These are phyloP conservation scores for Porites rus DNA, from an alignment of 92 coral and sea anemone genomes.

Conservation along the genomic window DNA sequence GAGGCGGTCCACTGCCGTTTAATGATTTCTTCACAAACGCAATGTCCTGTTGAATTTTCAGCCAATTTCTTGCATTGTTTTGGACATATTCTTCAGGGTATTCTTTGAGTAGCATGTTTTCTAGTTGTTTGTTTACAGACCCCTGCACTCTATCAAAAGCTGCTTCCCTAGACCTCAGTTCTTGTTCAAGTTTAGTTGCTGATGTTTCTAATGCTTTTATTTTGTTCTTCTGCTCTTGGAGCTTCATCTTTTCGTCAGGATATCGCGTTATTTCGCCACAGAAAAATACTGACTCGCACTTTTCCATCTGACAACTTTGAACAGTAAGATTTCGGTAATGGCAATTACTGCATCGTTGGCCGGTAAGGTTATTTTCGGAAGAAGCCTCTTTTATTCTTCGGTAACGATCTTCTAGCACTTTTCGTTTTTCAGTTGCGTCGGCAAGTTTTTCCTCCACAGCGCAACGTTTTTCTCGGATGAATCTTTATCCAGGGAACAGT, in stretches of 20 bases:
- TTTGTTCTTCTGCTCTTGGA: slow-evolving; percentile 38
- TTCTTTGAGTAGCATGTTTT: too few relatives aligned
- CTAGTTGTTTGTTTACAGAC: too few relatives aligned
- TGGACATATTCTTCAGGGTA: too few relatives aligned
- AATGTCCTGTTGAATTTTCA: too few relatives aligned
- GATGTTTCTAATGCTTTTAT: slow-evolving; percentile 39
- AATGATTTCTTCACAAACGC: too few relatives aligned
- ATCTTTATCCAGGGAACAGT: slow-evolving; percentile 16
- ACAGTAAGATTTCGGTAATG: too few relatives aligned
- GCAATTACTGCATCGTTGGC: too few relatives aligned
- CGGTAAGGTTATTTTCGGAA: too few relatives aligned
- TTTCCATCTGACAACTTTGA: neutral
- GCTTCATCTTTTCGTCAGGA: slow-evolving; percentile 39
- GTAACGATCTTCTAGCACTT: slow-evolving; percentile 19
- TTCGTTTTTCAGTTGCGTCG: neutral
- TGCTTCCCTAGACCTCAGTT: too few relatives aligned
- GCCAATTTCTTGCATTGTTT: too few relatives aligned
- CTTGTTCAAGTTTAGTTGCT: slow-evolving; percentile 60
- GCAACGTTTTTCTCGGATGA: neutral
- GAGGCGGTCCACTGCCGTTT: too few relatives aligned
- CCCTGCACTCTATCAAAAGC: too few relatives aligned
- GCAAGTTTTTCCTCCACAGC: slow-evolving; percentile 22
- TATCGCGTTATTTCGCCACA: slow-evolving; percentile 53
- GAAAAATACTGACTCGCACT: slow-evolving; percentile 48
- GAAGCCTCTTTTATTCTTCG: slow-evolving; percentile 4